Base-by-base conservation (phyloP, 1,140 invertebrate genomes). In the Cydia amplana region DNA sequence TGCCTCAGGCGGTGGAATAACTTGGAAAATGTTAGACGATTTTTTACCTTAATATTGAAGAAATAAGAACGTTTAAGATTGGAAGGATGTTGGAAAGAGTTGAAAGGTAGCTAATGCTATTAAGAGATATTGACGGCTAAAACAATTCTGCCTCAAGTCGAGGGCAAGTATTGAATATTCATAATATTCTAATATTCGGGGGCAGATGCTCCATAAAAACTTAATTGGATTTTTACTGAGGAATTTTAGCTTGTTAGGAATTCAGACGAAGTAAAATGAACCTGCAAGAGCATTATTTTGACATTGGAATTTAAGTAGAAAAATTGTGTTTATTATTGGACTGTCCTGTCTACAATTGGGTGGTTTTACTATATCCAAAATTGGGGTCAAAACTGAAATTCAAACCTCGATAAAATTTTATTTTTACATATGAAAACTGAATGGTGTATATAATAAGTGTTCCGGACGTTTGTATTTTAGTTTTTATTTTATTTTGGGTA, bases 101-200 rank as follows among this genome's bases (percentile, higher is more conserved):
- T 55, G 51, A 55, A 55, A 55, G 51, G 51, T 55, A 55, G 51
- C 51, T 55, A 55, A 55, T 55, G 51, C 51, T 55, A 55, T 55
- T 55, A 55, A 55, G 51, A 55, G 51, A 55, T 55, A 55, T 55
- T 55, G 51, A 55, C 51, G 51, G 51, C 51, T 55, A 55, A 55
- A 55, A 55, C 51, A 55, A 55, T 55, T 55, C 51, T 5, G 51
- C 51, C 51, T 55, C 51, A 55, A 55, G 51, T 55, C 51, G 51
- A 55, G 51, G 51, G 51, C 51, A 55, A 55, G 51, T 55, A 55
- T 55, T 55, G 51, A 55, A 55, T 55, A 55, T 55, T 55, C 51
- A 55, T 55, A 55, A 55, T 55, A 55, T 55, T 55, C 51, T 55
- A 55, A 55, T 55, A 18, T 55, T 55, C 51, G n/a, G 51, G 7